Evolutionary conservation across 2,888 invertebrate genomes (phyloP), one percentile per base, ranked within the genome.

Genomic region (Mechanitis mazaeus): DNA sequence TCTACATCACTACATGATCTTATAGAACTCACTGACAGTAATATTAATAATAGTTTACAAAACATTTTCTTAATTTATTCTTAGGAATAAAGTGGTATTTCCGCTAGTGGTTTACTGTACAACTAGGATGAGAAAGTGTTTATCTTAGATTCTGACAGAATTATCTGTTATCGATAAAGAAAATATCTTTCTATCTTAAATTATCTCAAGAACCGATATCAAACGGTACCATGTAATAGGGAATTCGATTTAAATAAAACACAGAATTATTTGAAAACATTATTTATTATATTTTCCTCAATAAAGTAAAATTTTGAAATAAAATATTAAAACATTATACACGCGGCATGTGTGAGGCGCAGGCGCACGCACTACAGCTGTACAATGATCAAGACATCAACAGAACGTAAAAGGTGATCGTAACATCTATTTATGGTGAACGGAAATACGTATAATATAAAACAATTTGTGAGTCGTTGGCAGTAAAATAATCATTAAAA

Each of bases 241-340:
- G 62, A 61, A 50, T 50, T 50, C 31, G 50, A 31, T 28, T 50
- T 11, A 50, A 56, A 54, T 55, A 65, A 64, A 64, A 74, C 69
- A 74, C 70, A 54, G 33, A 59, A 58, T 68, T 87, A 87, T 87
- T 89, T 88, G 87, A 90, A 90, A 90, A 90, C 90, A 87, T 90
- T 80, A 81, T 89, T 90, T 88, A 89, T 90, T 89, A 88, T 89
- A 89, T 69, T 68, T 84, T 87, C 88, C 78, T 89, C 87, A 86
- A 89, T 88, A 88, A 90, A 87, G 85, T 86, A 87, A 88, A 87
- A 85, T 87, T 88, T 87, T 79, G 83, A 88, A 90, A 87, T 86
- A 87, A 89, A 87, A 87, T 87, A 87, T 83, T 82, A 86, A 84
- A 88, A 85, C 84, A 80, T 84, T 66, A 83, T 84, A 83, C 83